Evolutionary conservation across 2,797 vertebrate genomes (phyloP).

Genomic region (Pseudomugil tenellus): DNA sequence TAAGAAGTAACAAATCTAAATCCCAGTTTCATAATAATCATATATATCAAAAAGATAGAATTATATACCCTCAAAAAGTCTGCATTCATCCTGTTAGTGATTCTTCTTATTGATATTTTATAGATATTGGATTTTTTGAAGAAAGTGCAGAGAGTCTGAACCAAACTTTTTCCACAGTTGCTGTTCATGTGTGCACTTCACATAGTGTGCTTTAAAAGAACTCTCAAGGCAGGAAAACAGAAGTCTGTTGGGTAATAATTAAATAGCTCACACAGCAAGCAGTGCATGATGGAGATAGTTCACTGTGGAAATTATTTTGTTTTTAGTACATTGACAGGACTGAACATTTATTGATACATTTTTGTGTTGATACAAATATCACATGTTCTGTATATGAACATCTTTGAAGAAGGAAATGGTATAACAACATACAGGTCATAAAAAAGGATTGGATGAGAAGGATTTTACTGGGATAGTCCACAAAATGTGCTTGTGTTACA

Average conservation of each 20-base stretch:
- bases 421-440: background rate
- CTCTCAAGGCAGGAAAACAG: background rate
- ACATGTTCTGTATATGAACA: background rate
- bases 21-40: conserved; percentile 9
- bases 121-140: background rate
- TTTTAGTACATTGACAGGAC: background rate
- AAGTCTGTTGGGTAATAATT: background rate
- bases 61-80: background rate
- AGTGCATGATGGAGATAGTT: background rate
- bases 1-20: conserved; percentile 1
- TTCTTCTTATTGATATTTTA: too few species aligned
- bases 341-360: too few species aligned
- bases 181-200: background rate
- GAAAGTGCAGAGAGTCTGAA: background rate
- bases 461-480: too few species aligned
- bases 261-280: background rate
- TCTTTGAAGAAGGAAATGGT: background rate
- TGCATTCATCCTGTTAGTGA: too few species aligned
- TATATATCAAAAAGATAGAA: background rate
- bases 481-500: too few species aligned
- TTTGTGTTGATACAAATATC: too few species aligned
- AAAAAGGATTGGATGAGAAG: background rate
- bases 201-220: background rate
- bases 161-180: background rate
- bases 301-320: background rate